These are phyloP conservation scores for Anableps anableps DNA, from an alignment of 2,797 vertebrate genomes.

Conservation along the genomic window DNA sequence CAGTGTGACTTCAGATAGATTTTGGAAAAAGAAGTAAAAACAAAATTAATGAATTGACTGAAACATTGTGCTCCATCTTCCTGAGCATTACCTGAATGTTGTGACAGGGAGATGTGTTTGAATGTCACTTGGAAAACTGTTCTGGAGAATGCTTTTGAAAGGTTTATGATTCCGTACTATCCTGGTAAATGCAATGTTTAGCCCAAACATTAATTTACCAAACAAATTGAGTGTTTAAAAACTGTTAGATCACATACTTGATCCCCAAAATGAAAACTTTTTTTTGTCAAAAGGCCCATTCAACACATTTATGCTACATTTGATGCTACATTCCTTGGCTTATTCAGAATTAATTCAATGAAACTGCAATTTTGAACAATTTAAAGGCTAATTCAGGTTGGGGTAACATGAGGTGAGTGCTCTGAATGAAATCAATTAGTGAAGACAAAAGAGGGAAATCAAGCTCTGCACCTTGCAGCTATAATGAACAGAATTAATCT, in stretches of 20 bases:
- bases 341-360: conserved; percentile 62
- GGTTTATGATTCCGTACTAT: not conserved
- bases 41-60: not conserved
- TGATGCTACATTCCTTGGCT: conserved; percentile 56
- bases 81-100: not conserved
- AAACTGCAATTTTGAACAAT: conserved; percentile 40
- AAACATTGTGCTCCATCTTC: not conserved
- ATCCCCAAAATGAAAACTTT: conserved; percentile 40
- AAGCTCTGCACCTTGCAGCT: conserved; percentile 22
- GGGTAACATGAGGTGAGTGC: conserved; percentile 58
- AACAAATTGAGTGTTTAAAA: conserved; percentile 13
- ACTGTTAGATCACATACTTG: conserved; percentile 18
- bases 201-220: not conserved
- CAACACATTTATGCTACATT: conserved; percentile 54
- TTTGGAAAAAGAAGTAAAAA: not conserved
- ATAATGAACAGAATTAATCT: conserved; percentile 27
- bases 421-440: conserved; percentile 67
- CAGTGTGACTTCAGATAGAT: not conserved
- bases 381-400: conserved; percentile 59
- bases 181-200: conserved; percentile 11
- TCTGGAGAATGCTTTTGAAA: not conserved
- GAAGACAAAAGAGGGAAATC: conserved; percentile 57
- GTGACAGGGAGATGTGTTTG: not conserved
- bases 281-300: conserved; percentile 49
- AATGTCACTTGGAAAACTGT: not conserved